Conservation (phyloP, 2,113 vertebrate species). For the Alaudala cheleensis region DNA sequence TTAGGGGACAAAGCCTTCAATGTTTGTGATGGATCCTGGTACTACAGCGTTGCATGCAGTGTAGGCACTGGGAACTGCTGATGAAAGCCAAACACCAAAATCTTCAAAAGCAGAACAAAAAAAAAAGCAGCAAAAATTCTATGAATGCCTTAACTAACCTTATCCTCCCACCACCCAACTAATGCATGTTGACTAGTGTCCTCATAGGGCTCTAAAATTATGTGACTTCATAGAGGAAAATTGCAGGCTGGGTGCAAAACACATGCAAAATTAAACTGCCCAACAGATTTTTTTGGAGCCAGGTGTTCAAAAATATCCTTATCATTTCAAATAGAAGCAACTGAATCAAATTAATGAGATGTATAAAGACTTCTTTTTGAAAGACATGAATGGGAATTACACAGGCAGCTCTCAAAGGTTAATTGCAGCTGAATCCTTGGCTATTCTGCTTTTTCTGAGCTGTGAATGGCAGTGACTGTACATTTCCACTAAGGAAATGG, state of each 20-base stretch:
- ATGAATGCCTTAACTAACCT: not conserved
- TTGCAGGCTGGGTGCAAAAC: not conserved
- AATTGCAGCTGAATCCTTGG: not conserved
- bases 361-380: not conserved
- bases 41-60: fast-evolving
- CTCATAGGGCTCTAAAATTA: not conserved
- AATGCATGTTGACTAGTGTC: not conserved
- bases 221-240: not conserved
- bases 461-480: not conserved
- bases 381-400: not conserved
- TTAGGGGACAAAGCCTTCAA: not conserved
- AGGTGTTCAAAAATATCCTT: not conserved
- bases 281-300: not conserved
- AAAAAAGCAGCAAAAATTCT: not conserved
- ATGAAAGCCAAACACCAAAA: not conserved
- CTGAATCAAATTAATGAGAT: not conserved
- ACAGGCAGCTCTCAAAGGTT: constrained; percentile 1
- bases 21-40: not conserved
- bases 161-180: not conserved
- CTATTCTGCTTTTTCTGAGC: not conserved
- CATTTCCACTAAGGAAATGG: not conserved
- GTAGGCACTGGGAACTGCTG: not conserved
- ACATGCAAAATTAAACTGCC: not conserved
- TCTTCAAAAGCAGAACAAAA: not conserved
- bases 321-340: not conserved